Evolutionary conservation across 2,888 invertebrate genomes (phyloP), one percentile per base, ranked within the genome.

Genomic region (Cremastobaeus sp.): DNA sequence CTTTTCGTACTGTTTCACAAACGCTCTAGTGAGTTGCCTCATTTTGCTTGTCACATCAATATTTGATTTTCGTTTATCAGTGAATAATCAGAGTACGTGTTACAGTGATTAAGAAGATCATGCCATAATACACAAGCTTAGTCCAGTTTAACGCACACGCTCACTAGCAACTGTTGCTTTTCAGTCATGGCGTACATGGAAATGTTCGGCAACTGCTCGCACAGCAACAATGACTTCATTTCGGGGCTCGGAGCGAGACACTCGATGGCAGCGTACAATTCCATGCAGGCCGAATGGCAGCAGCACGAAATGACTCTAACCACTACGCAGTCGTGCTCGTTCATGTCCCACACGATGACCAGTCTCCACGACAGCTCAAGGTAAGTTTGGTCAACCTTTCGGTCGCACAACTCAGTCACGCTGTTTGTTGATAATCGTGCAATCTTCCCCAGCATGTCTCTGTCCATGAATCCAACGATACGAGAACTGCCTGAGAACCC

Each of bases 171-270:
- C 9, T 20, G 18, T 37, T 54, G 20, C 48, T 37, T 76, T 89
- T 90, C 91, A 96, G 96, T 97, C 84, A 95, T 96, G 94, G 96
- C 96, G 76, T 97, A 97, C 88, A 96, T 97, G 96, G 96, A 97
- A 89, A 96, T 96, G 92, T 95, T 96, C 84, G 95, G 95, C 15
- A 94, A 94, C 88, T 96, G 96, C 89, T 94, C 94, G 78, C 95
- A 95, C 83, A 91, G 92, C 76, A 92, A 92, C 73, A 92, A 92
- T 78, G 92, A 92, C 60, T 91, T 92, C 39, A 91, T 92, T 62
- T 95, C 95, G 82, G 93, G 95, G 88, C 92, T 95, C 88, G 87
- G 87, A 12, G 84, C 87, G 30, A 91, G 96, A 47, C 96, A 96
- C 88, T 96, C 97, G 2, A 92, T 96, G 83, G 96, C 96, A 86